Percentiles rank a stretch among this genome's conserved stretches.
phyloP scores from a whole-genome alignment of 2,888 invertebrate genomes.

The Himalopsyche anomala region DNA sequence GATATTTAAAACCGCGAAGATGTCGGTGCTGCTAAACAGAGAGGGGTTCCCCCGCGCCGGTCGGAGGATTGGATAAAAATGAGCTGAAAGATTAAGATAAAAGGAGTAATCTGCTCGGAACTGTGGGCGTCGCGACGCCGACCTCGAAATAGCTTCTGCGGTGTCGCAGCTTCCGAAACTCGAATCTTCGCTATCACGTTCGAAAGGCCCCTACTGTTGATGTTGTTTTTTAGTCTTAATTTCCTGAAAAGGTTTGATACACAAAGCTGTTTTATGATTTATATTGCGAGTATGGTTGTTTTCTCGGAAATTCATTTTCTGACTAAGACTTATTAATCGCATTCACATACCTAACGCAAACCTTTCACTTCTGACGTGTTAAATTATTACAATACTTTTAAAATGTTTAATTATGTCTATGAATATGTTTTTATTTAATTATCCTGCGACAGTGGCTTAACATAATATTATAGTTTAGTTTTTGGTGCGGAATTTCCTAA shows the following conservation, averaged over 20 bases:
- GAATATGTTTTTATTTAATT: no score
- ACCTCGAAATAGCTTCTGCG: conserved; percentile 28
- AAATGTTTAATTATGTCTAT: no score
- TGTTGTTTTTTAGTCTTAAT: conserved; percentile 11
- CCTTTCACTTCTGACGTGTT: not conserved
- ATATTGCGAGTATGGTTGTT: not conserved
- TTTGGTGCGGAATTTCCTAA: no score
- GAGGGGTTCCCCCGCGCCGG: conserved; percentile 37
- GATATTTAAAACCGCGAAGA: conserved; percentile 41
- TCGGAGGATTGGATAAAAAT: conserved; percentile 10
- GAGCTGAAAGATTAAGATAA: not conserved
- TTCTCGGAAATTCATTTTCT: not conserved
- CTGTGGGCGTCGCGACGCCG: conserved; percentile 21
- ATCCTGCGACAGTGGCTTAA: no score
- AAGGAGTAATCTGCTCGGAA: conserved; percentile 7
- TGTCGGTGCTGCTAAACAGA: conserved; percentile 12
- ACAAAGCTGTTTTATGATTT: not conserved
- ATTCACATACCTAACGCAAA: not conserved
- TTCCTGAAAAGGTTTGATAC: not conserved
- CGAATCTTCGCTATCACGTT: not conserved
- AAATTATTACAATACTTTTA: no score
- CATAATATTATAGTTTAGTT: no score
- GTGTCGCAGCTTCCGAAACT: conserved; percentile 35
- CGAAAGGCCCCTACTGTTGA: not conserved
- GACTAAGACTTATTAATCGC: not conserved